These are phyloP conservation scores for Zoanthus gigantus DNA, from an alignment of 92 coral and sea anemone genomes.

Conservation along the genomic window DNA sequence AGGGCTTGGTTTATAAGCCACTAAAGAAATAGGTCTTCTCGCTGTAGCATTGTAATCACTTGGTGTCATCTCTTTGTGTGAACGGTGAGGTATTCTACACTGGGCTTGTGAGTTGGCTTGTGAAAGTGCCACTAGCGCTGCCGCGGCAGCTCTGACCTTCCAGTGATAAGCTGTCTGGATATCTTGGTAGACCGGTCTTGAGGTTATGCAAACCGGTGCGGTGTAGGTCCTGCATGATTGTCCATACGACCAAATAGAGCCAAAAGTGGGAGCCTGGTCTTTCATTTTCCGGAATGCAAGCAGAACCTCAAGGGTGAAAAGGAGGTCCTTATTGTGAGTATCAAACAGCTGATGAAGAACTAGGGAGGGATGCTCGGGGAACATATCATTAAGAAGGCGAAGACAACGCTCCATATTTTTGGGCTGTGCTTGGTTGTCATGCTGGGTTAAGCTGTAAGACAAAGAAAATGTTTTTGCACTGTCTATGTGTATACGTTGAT, in stretches of 20 bases:
- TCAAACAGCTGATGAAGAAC: constrained; percentile 53
- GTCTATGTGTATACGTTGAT: background rate
- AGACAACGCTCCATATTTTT: constrained; percentile 28
- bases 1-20: background rate
- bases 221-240: background rate
- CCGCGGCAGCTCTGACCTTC: constrained; percentile 40
- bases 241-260: constrained; percentile 18
- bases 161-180: constrained; percentile 1
- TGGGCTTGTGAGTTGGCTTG: constrained; percentile 37
- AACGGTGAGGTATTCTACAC: background rate
- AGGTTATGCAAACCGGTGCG: background rate
- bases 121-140: constrained; percentile 42
- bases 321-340: constrained; percentile 53
- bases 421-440: background rate
- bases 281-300: constrained; percentile 35
- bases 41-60: background rate
- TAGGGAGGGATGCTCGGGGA: constrained; percentile 52
- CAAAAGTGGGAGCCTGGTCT: background rate
- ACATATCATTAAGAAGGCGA: constrained; percentile 48
- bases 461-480: background rate
- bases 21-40: background rate
- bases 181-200: background rate
- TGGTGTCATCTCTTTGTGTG: background rate
- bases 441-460: background rate
- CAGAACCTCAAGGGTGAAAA: constrained; percentile 62